phyloP scores from a whole-genome alignment of 2,113 vertebrate genomes.

The Takifugu flavidus region DNA sequence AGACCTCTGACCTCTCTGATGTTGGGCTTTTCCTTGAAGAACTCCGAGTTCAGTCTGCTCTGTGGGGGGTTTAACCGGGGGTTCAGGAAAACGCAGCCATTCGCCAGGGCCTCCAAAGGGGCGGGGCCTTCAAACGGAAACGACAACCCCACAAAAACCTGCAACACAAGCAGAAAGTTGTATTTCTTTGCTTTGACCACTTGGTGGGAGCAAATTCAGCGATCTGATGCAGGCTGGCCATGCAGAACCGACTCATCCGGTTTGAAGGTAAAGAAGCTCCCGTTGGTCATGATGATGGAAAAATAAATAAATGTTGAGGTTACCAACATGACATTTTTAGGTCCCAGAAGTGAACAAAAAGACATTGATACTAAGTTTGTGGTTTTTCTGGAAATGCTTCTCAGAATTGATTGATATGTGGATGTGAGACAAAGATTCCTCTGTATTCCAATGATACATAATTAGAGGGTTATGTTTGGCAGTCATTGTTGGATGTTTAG shows the following conservation, averaged over 20 bases:
- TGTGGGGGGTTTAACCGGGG: slow-evolving; percentile 85
- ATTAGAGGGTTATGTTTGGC: too few species aligned
- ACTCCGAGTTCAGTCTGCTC: slow-evolving; percentile 88
- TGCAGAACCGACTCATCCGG: not conserved
- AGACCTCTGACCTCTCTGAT: slow-evolving; percentile 78
- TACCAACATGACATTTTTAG: too few species aligned
- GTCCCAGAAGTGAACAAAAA: too few species aligned
- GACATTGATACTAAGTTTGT: too few species aligned
- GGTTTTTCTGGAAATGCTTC: too few species aligned
- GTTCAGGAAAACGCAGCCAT: slow-evolving; percentile 88
- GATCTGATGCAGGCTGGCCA: not conserved
- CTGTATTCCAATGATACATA: too few species aligned
- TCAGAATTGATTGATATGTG: too few species aligned
- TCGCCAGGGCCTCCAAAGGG: slow-evolving; percentile 89
- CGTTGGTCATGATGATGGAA: too few species aligned
- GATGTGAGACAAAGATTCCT: too few species aligned
- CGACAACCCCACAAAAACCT: slow-evolving; percentile 83
- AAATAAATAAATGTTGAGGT: too few species aligned
- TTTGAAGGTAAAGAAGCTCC: too few species aligned
- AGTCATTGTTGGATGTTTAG: too few species aligned
- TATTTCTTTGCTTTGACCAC: slow-evolving; percentile 24
- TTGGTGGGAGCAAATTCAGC: slow-evolving; percentile 25
- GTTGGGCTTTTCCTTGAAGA: slow-evolving; percentile 91
- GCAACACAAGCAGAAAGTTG: slow-evolving; percentile 49
- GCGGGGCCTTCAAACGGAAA: slow-evolving; percentile 90